Evolutionary conservation across 2,888 invertebrate species (phyloP), one percentile per base, ranked within the genome.

Genomic region (Agriopis leucophaearia): DNA sequence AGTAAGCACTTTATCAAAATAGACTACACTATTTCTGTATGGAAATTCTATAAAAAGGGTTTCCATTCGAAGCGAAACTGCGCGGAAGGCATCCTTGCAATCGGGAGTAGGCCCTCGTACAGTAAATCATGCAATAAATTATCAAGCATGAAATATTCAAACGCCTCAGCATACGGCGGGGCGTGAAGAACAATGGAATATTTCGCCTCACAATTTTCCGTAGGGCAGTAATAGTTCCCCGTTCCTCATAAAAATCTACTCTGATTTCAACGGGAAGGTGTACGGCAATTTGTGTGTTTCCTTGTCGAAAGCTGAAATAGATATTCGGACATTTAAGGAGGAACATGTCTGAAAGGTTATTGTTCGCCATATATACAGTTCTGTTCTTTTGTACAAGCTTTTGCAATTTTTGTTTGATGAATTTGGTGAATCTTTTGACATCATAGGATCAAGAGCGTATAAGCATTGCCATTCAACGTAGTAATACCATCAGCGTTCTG

Each of bases 81-180:
- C 69, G 76, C 67, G 74, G 72, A 79, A 77, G 75, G 78, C 78
- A 68, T 68, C 74, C 72, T 73, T 70, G 81, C 82, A 83, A 84
- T 81, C 83, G 80, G 82, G 81, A 78, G 80, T 74, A 81, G 79
- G 82, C 82, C 80, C 82, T 83, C 78, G 77, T 79, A 78, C 82
- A 88, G 85, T 91, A 91, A 91, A 91, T 91, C 90, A 90, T 86
- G 88, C 87, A 87, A 90, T 91, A 91, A 91, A 91, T 91, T 91
- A 92, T 89, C 83, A 79, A 75, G 84, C 84, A 90, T 91, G 87
- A 92, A 90, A 92, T 92, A 92, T 88, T 88, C 89, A 90, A 86
- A 86, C 84, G 86, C 82, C 83, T 84, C 79, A 80, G 80, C 88
- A 86, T 88, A 88, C 81, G 84, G 78, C 78, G 72, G 80, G 84